Evolutionary conservation across 2,888 invertebrate species (phyloP).

Genomic region (Oasisia sp.): DNA sequence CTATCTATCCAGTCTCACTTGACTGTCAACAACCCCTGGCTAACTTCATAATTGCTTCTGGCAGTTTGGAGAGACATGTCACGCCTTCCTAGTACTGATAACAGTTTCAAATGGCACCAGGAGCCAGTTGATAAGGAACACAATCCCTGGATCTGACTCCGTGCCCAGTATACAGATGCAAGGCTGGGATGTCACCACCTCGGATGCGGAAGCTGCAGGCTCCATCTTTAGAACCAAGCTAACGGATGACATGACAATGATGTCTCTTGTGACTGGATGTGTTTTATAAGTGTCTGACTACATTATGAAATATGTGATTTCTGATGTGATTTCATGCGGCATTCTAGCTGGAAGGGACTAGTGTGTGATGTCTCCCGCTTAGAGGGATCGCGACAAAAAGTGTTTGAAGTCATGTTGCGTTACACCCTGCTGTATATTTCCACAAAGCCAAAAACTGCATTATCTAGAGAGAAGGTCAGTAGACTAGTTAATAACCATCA

Average conservation of each 20-base stretch:
- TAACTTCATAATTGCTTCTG: conserved; percentile 17
- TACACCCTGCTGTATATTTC: no score
- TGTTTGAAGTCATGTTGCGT: not conserved
- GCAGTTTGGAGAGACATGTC: not conserved
- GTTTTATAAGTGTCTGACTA: not conserved
- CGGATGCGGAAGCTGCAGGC: not conserved
- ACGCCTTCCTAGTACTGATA: not conserved
- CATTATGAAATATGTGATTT: not conserved
- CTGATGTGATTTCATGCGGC: not conserved
- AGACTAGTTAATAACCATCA: no score
- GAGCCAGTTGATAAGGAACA: not conserved
- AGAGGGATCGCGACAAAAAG: not conserved
- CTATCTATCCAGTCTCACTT: not conserved
- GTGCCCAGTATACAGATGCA: not conserved
- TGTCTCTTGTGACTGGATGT: not conserved
- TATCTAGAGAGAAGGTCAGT: no score
- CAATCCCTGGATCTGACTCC: not conserved
- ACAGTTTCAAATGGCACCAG: not conserved
- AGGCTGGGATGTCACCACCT: not conserved
- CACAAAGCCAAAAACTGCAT: no score
- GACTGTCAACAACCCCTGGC: not conserved
- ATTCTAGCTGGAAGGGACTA: not conserved
- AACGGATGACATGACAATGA: not conserved
- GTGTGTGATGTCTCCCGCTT: not conserved
- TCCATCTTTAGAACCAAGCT: not conserved